Base-by-base conservation (phyloP, 2,888 invertebrate species). In the Anticlea derivata region DNA sequence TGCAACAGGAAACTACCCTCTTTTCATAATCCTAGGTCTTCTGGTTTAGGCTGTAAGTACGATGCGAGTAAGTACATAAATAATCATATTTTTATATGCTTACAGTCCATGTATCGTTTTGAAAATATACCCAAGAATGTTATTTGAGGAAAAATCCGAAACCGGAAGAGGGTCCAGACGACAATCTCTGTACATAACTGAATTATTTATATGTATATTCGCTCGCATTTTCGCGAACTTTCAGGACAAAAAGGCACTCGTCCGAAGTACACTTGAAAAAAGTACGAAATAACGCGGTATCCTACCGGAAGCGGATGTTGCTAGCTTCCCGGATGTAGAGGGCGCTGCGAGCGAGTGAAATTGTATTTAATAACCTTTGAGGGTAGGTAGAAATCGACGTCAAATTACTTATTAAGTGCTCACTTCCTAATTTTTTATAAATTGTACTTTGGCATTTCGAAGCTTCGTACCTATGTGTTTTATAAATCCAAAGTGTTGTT, bases 281-380 rank as follows among this genome's bases (percentile, higher is more conserved):
- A 80, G 78, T 80, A 78, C 73, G 78, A 79, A 83, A 83, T 78
- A 82, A 81, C 75, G 72, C 77, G 76, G 83, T 78, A 81, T 83
- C 80, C 80, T 78, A 80, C 79, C 80, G 89, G 88, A 89, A 82
- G 81, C 66, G 77, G 72, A 75, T 84, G 87, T 86, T 86, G 83
- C 86, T 84, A 80, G 75, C 85, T 83, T 84, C 83, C 87, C 86
- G 89, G 89, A 89, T 78, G 77, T 70, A 73, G 80, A 88, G 86
- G 82, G 83, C 76, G 70, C 84, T 83, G 70, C 71, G 70, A 69
- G 69, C 72, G 69, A 67, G 70, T 80, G 73, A 83, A 88, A 88
- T 87, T 87, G 80, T 86, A 83, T 86, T 84, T 85, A 84, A 82
- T 83, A 79, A 75, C 45, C 74, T 68, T 70, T 57, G 66, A 65